Base-by-base conservation (phyloP, 2,797 vertebrate genomes). In the Leuciscus waleckii region DNA sequence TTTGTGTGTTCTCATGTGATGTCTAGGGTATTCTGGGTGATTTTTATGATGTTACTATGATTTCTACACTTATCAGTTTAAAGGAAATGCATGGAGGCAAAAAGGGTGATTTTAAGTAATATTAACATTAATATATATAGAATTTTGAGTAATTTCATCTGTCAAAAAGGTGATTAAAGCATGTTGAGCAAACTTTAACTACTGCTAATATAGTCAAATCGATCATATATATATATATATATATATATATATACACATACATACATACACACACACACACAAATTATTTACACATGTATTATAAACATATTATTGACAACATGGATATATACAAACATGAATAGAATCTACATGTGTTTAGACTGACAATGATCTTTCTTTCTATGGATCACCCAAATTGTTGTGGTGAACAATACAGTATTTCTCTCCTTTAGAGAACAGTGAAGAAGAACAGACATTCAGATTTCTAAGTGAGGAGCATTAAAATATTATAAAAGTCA, bases 401-500 rank as follows among this genome's bases (percentile, higher is more conserved):
- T 43, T 71, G 2, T 46, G 14, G n/a, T 65, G 26, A 67, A 23
- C 26, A 65, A 29, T 46, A 32, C 10, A 41, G 35, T 23, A 69
- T 69, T 37, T 61, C 5, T n/a, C 37, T 13, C 5, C 2, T 32
- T 35, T 10, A 26, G 5, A 83, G 13, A 65, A 74, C 13, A 83
- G 29, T 2, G 4, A 26, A 39, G 51, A 82, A 43, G 39, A 61
- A 82, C 39, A 46, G 54, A 74, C 54, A 63, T 83, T 35, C 41
- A 63, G 16, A 49, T 82, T 46, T 81, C 32, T 69, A 65, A 61
- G 26, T 21, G 5, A n/a, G 0, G 68, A 41, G 19, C 26, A 87
- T 43, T 78, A 43, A 77, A 69, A 87, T 58, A 23, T 81, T 19
- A 82, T 7, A 61, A 1, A 17, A 68, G 68, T 76, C 58, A 49